Base-by-base conservation (phyloP, 2,113 vertebrate genomes). In the Odobenus rosmarus region DNA sequence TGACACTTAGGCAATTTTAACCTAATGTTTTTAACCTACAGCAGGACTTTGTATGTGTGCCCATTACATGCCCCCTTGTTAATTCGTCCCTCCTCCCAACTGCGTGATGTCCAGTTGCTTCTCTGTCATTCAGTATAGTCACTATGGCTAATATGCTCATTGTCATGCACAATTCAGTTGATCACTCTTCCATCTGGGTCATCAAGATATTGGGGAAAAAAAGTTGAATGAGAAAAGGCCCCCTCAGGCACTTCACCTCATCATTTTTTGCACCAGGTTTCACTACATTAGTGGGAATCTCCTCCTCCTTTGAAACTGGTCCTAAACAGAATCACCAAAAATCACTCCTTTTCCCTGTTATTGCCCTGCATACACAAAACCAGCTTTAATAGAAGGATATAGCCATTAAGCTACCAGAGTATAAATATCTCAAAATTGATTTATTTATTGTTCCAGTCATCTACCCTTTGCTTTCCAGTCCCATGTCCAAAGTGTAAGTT, bases 381-480 rank as follows among this genome's bases (percentile, higher is more conserved):
- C 33, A 74, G 59, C 51, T 95, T 88, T 77, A 24, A 23, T 11
- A 61, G 36, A 76, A 79, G 39, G 42, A 82, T 80, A 33, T 15
- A 26, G 16, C 12, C 21, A 61, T 18, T 57, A 33, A 87, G 33
- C 55, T 82, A 7, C 61, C 21, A 1, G 19, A 59, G 4, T 81
- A 74, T 36, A 55, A 24, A 36, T 46, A 19, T 15, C 24, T 86
- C 46, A 81, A 23, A 81, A 33, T 18, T 10, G 53, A 11, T 28
- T 62, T 90, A 46, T 11, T 42, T 90, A 1, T 33, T 51, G 7
- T 76, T 7, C 16, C 21, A 57, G 5, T 69, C 49, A 64, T 33
- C 79, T 67, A 62, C 82, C 96, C 57, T 95, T 97, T 85, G 16
- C 83, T 36, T 61, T 95, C 88, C 39, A 91, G 74, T 90, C 87